phyloP scores from a whole-genome alignment of 2,888 invertebrate species.

The Aleiodes testaceus region DNA sequence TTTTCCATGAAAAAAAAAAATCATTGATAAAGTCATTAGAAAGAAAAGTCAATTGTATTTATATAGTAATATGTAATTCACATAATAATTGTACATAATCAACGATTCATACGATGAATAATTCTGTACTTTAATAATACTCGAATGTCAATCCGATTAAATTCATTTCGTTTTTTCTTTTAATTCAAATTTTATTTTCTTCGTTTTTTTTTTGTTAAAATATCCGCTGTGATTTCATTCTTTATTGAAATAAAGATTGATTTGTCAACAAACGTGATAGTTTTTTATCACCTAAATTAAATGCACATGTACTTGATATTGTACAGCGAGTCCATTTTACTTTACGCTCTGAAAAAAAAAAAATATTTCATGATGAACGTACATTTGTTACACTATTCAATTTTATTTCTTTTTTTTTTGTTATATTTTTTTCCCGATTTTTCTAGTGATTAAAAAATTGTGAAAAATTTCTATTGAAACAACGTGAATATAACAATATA shows the following conservation, averaged over 20 bases:
- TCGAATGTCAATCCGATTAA: constrained; percentile 41
- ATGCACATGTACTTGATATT: constrained; percentile 16
- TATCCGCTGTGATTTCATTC: constrained; percentile 14
- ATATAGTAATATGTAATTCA: constrained; percentile 62
- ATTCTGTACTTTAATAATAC: constrained; percentile 51
- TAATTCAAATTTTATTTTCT: constrained; percentile 17
- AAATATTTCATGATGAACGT: neutral
- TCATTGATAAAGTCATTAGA: neutral
- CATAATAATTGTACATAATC: constrained; percentile 66
- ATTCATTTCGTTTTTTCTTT: constrained; percentile 39
- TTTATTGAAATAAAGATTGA: constrained; percentile 37
- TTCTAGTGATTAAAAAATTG: constrained; percentile 40
- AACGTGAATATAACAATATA: constrained; percentile 29
- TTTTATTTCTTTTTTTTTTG: too few relatives aligned
- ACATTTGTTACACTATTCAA: neutral
- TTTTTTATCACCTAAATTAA: constrained; percentile 32
- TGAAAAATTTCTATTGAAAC: constrained; percentile 40
- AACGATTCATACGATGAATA: constrained; percentile 60
- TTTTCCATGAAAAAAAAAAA: too few relatives aligned
- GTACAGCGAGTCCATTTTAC: neutral
- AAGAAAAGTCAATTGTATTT: constrained; percentile 55
- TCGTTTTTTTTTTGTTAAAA: constrained; percentile 31
- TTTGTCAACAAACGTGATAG: constrained; percentile 39
- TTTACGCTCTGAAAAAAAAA: neutral
- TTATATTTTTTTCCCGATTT: neutral